Conservation (phyloP, 2,797 vertebrate genomes). For the Myiothlypis chrysogaster region DNA sequence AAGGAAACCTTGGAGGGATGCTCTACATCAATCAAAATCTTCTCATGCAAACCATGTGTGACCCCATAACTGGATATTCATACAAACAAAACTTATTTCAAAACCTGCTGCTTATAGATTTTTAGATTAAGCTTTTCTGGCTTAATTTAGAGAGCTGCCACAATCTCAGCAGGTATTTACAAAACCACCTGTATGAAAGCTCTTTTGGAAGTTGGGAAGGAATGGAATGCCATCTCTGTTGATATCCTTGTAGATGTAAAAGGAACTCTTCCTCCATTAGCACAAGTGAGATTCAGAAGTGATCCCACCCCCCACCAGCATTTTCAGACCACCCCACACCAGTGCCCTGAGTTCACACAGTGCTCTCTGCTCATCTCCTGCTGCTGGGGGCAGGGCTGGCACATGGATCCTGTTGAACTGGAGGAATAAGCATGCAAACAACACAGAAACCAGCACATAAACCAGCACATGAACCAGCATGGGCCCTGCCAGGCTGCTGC, state of each 20-base stretch:
- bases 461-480: not conserved
- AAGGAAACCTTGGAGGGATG: not conserved
- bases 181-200: not conserved
- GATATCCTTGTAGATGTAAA: not conserved
- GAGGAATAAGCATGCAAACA: not conserved
- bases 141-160: not conserved
- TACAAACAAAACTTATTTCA: not conserved
- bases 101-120: not conserved
- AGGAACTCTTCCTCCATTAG: not conserved
- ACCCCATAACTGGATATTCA: not conserved
- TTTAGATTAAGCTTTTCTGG: not conserved
- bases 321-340: not conserved
- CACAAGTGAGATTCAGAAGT: not conserved
- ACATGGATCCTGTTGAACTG: not conserved
- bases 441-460: not conserved
- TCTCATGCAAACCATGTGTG: not conserved
- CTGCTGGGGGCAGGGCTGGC: not conserved
- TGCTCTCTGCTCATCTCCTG: conserved; percentile 5
- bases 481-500: not conserved
- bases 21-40: not conserved
- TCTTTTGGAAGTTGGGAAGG: conserved; percentile 53
- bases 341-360: not conserved
- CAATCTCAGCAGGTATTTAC: not conserved
- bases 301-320: not conserved
- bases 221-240: not conserved